phyloP scores from a whole-genome alignment of 2,888 invertebrate species.

The Myathropa florea region DNA sequence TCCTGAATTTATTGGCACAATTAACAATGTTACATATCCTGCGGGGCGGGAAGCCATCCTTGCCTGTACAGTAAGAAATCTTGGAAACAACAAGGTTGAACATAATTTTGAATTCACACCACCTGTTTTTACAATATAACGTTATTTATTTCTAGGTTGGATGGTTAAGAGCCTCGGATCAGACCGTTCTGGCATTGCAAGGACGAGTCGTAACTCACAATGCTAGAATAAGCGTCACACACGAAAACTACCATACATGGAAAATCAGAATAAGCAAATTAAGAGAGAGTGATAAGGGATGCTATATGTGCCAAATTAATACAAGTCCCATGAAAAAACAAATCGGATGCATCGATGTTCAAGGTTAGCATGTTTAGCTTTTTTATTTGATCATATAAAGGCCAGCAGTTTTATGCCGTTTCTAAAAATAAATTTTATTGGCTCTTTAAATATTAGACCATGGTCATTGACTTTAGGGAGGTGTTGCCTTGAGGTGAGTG shows the following conservation, averaged over 20 bases:
- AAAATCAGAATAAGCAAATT: slow-evolving; percentile 91
- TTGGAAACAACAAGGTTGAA: slow-evolving; percentile 80
- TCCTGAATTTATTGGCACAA: slow-evolving; percentile 80
- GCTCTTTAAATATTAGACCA: too few relatives aligned
- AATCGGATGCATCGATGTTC: slow-evolving; percentile 92
- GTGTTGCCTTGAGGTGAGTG: too few relatives aligned
- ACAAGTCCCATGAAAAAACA: slow-evolving; percentile 93
- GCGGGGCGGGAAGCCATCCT: slow-evolving; percentile 80
- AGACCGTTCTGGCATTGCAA: slow-evolving; percentile 93
- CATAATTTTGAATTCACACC: not conserved
- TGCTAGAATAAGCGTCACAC: slow-evolving; percentile 89
- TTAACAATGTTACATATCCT: slow-evolving; percentile 81
- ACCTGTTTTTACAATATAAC: not conserved
- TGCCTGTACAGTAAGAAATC: slow-evolving; percentile 80
- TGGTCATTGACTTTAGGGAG: too few relatives aligned
- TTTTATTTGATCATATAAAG: not conserved
- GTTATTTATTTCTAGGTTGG: slow-evolving; percentile 85
- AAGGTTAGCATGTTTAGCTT: slow-evolving; percentile 83
- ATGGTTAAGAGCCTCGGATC: slow-evolving; percentile 94
- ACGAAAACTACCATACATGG: slow-evolving; percentile 92
- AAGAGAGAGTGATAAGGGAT: slow-evolving; percentile 90
- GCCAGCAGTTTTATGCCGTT: too few relatives aligned
- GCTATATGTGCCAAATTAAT: slow-evolving; percentile 96
- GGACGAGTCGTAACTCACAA: slow-evolving; percentile 92
- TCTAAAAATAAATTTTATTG: too few relatives aligned